Base-by-base conservation (phyloP, 2,113 vertebrate species). In the Glareola pratincola region DNA sequence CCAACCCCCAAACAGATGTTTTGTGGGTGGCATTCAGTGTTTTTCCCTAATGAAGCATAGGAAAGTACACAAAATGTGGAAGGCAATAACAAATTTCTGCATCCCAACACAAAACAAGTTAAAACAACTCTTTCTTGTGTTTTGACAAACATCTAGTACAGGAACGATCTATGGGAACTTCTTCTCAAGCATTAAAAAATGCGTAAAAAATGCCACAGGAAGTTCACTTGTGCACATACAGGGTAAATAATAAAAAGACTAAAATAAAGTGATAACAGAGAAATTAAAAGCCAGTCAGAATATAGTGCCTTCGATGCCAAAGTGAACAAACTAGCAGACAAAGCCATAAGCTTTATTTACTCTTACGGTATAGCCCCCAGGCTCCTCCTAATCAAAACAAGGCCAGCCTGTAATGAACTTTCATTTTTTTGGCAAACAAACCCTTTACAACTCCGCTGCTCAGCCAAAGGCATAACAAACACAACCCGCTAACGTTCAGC, bases 321-420 rank as follows among this genome's bases (percentile, higher is more conserved):
- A 83, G 12, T 11, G 54, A 94, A 90, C 69, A 91, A 77, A 60
- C 9, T 7, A 72, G 34, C 60, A 87, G 75, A 75, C 37, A 94
- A 91, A 88, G 56, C 37, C 67, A 66, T 73, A 90, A 64, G 30
- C 39, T 59, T 75, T 88, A 77, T 83, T 92, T 77, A 73, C 76
- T 82, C 47, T 54, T 77, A 60, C 1, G 14, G 62, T 50, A 53
- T 14, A 88, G 73, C 22, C 53, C n/a, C 47, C 9, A 2, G 10
- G 68, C 66, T 95, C 78, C 67, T 79, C 43, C 86, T 86, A 84
- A 94, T 76, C 72, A 62, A 97, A 96, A 97, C 92, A 92, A 96
- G 89, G 36, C 10, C 69, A 10, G 57, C 60, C 77, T 89, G 45
- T 43, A 89, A 73, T 23, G 41, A 96, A 94, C 76, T 75, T 69